Base-by-base conservation (phyloP, 2,113 vertebrate genomes). In the Tetrax tetrax region DNA sequence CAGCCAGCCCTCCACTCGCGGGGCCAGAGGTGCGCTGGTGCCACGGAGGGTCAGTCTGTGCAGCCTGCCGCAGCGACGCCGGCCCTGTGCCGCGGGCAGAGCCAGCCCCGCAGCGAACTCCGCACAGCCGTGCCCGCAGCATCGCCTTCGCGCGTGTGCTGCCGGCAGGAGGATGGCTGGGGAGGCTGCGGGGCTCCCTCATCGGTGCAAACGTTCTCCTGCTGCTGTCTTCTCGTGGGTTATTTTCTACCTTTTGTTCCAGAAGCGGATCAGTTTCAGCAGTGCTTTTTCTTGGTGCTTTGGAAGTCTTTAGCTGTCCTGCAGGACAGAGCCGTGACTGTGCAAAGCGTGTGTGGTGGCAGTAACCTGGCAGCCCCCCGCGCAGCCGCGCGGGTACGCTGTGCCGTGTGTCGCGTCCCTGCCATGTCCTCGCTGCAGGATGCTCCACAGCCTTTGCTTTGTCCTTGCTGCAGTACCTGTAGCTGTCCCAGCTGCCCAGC, bases 61-160 rank as follows among this genome's bases (percentile, higher is more conserved):
- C 41, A 48, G 33, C 24, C 60, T 25, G 19, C 27, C 25, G 53
- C 14, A 23, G 51, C 18, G 65, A 9, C 0, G 2, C 84, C 9
- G 38, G 33, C 35, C 51, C 69, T 33, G 48, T 68, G 81, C 21
- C 50, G 19, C 1, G 20, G 37, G 35, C 71, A 96, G 69, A 75
- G 60, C 47, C 74, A 74, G 59, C 41, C 63, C 72, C 11, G 3
- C 0, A 3, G 33, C 11, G 19, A 84, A 3, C 48, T 38, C 72
- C 10, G 8, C 66, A 16, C 77, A 74, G 75, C n/a, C 5, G 0
- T 48, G 43, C 41, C 43, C 23, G 0, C 28, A 50, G 78, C 60
- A 10, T 29, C 33, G 35, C 59, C 41, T 31, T 57, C 29, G 1
- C 1, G 2, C 4, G 0, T 33, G 53, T 33, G 33, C 38, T 59